Percentiles rank a stretch among this genome's conserved stretches.
These are phyloP conservation scores for Anadara kagoshimensis DNA, from an alignment of 1,140 invertebrate species.

Conservation along the genomic window DNA sequence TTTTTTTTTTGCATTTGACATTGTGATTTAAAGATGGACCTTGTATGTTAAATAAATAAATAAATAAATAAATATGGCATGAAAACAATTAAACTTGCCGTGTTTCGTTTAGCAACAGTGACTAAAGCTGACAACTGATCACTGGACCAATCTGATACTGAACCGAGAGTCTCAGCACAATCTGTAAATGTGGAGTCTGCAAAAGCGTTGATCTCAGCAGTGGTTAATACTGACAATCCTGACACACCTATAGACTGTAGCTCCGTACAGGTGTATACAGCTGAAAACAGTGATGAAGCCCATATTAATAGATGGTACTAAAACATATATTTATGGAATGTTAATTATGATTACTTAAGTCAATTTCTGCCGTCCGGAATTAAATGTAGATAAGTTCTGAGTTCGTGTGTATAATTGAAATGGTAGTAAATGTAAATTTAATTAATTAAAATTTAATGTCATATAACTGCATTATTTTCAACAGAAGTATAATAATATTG, in stretches of 20 bases:
- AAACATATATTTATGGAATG: not conserved
- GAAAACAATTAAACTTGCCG: not conserved
- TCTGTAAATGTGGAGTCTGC: constrained; percentile 24
- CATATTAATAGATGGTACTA: not conserved
- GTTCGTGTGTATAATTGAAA: too few relatives aligned
- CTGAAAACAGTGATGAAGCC: not conserved
- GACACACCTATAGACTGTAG: constrained; percentile 18
- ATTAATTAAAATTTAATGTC: too few relatives aligned
- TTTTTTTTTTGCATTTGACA: not conserved
- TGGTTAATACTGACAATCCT: constrained; percentile 26
- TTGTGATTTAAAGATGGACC: not conserved
- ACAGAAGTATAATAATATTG: too few relatives aligned
- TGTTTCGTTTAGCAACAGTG: constrained; percentile 20
- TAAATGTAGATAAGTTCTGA: too few relatives aligned
- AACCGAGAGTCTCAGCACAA: constrained; percentile 24
- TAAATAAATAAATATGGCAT: not conserved
- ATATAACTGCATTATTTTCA: too few relatives aligned
- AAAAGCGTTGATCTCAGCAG: constrained; percentile 22
- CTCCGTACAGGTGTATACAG: constrained; percentile 21
- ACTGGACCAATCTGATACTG: constrained; percentile 3
- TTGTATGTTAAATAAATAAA: not conserved
- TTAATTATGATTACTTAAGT: too few relatives aligned
- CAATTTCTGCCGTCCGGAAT: too few relatives aligned
- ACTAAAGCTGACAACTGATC: constrained; percentile 20
- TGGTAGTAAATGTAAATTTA: too few relatives aligned